Conservation (phyloP, 2,888 invertebrate genomes). For the Leptinotarsa juncta region DNA sequence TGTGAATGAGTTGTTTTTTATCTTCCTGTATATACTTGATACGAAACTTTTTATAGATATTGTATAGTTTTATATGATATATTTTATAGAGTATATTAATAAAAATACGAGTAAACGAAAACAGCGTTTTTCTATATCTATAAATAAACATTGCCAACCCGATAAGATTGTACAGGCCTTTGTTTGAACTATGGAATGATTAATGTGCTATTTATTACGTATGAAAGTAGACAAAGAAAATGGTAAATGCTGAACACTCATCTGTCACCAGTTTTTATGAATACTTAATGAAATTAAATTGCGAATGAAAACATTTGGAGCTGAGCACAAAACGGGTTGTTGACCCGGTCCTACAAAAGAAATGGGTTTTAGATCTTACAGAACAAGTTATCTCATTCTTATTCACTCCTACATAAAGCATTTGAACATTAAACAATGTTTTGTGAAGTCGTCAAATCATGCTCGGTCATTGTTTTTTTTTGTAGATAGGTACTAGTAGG, state of each 20-base stretch:
- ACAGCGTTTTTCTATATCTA: slow-evolving; percentile 15
- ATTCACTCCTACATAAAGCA: background rate
- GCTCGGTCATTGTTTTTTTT: background rate
- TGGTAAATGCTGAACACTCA: background rate
- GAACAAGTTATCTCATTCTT: background rate
- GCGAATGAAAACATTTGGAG: background rate
- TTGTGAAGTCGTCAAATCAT: background rate
- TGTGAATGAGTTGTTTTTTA: slow-evolving; percentile 53
- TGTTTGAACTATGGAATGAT: slow-evolving; percentile 17
- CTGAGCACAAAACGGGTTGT: background rate
- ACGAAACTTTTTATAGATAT: slow-evolving; percentile 56
- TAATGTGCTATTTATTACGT: background rate
- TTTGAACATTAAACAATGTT: background rate
- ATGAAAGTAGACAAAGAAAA: slow-evolving; percentile 7
- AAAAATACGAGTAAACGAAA: slow-evolving; percentile 46
- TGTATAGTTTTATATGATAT: slow-evolving; percentile 60
- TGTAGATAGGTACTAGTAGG: background rate
- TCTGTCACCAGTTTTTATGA: background rate
- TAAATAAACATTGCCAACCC: slow-evolving; percentile 24
- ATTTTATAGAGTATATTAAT: slow-evolving; percentile 59
- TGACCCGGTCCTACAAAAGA: background rate
- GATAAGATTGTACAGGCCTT: slow-evolving; percentile 16
- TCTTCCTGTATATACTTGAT: slow-evolving; percentile 45
- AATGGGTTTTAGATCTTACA: background rate
- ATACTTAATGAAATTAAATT: background rate